A percentile compares a stretch with the other conserved stretches of the same genome.
Conservation (phyloP, 1,140 invertebrate species). For the Gerris buenoi region DNA sequence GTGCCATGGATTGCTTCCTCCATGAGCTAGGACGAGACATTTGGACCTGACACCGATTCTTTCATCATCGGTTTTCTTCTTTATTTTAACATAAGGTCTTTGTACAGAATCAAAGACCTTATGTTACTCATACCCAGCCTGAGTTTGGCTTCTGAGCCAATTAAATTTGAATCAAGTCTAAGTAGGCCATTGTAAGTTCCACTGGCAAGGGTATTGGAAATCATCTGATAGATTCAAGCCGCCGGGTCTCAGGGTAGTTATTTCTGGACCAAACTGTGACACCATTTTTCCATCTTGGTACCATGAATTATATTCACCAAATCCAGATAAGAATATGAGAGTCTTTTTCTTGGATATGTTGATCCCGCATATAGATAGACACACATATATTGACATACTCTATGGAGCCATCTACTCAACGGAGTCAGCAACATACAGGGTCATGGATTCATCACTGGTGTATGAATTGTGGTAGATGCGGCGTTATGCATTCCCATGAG, state of each 20-base stretch:
- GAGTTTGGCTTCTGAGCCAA: neutral
- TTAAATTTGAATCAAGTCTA: neutral
- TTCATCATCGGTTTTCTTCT: neutral
- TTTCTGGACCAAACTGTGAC: neutral
- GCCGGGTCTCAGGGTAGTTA: neutral
- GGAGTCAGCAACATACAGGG: neutral
- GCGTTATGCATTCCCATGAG: conserved; percentile 6
- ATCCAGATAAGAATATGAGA: neutral
- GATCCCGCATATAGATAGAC: neutral
- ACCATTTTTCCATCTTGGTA: neutral
- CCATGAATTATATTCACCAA: neutral
- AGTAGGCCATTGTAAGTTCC: neutral
- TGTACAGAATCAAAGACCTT: neutral
- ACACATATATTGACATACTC: no score
- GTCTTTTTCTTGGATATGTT: neutral
- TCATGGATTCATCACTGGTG: neutral
- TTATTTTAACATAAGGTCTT: no score
- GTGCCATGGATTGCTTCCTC: neutral
- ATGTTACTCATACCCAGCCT: neutral
- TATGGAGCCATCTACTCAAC: no score
- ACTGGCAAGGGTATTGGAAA: neutral
- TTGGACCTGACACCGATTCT: neutral
- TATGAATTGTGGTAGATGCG: neutral
- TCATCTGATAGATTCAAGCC: neutral
- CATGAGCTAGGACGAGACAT: neutral